phyloP scores from a whole-genome alignment of 2,797 vertebrate genomes.

The Capromys pilorides region DNA sequence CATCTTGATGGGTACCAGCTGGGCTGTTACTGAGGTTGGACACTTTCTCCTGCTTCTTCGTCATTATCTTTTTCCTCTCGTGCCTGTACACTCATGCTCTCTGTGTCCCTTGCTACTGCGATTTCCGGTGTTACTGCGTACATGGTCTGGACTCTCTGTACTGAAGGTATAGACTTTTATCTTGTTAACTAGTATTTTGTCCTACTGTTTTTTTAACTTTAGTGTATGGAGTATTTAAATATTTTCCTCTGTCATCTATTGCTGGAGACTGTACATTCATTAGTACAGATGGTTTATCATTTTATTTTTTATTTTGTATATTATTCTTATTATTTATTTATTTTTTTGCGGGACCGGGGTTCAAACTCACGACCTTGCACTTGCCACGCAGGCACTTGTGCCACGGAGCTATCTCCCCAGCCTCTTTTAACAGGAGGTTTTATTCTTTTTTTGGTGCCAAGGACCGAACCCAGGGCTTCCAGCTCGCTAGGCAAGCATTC shows the following conservation, averaged over 20 bases:
- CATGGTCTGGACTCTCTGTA: neutral
- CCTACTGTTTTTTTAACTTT: slow-evolving; percentile 37
- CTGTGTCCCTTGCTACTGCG: neutral
- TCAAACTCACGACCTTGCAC: too few species aligned
- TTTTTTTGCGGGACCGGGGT: too few species aligned
- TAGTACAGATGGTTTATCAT: too few species aligned
- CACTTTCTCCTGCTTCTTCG: neutral
- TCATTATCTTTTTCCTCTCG: neutral
- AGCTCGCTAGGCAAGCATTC: too few species aligned
- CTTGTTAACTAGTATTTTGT: neutral
- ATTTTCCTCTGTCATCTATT: slow-evolving; percentile 33
- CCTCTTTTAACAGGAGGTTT: too few species aligned
- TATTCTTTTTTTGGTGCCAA: too few species aligned
- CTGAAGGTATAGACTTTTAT: neutral
- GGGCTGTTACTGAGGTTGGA: neutral
- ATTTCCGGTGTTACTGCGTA: neutral
- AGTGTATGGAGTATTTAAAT: neutral
- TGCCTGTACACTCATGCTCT: neutral
- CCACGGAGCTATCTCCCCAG: too few species aligned
- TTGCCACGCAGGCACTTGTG: too few species aligned
- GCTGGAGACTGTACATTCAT: neutral
- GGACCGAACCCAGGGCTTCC: too few species aligned
- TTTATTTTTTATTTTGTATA: too few species aligned
- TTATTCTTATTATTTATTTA: too few species aligned
- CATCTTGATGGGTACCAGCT: neutral